Conservation (phyloP, 2,797 vertebrate species). For the Tangara arthus region DNA sequence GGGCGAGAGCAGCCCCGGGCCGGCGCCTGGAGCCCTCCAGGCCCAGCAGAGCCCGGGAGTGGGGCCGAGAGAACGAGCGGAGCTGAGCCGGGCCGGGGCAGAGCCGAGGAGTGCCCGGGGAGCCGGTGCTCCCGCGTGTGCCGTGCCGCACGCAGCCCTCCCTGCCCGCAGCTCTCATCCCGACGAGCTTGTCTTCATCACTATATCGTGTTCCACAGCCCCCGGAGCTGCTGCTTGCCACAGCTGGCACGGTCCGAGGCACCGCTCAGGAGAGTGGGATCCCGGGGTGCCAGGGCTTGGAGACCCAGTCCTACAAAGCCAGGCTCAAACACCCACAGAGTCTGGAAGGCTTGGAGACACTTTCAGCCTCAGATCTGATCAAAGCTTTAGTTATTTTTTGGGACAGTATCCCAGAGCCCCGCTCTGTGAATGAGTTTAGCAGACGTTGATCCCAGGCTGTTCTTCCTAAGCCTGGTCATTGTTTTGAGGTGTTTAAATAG, state of each 20-base stretch:
- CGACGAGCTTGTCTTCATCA: accelerated
- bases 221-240: background rate
- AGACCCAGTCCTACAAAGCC: background rate
- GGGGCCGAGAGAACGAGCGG: background rate
- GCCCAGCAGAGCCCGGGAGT: accelerated
- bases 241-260: accelerated
- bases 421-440: background rate
- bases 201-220: accelerated
- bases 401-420: background rate
- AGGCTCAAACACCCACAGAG: too few relatives aligned
- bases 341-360: background rate
- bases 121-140: accelerated
- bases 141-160: accelerated
- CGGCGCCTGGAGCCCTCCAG: background rate
- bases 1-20: background rate
- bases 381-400: background rate
- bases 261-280: accelerated
- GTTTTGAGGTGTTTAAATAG: background rate
- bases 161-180: background rate
- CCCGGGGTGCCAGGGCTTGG: background rate
- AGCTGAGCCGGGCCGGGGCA: background rate
- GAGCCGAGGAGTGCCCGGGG: background rate
- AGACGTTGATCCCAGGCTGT: accelerated
- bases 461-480: accelerated
- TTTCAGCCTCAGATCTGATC: background rate